Percentiles rank a stretch among this genome's conserved stretches.
Evolutionary conservation across 2,113 vertebrate species (phyloP).

Genomic region (Ammodytes dubius): DNA sequence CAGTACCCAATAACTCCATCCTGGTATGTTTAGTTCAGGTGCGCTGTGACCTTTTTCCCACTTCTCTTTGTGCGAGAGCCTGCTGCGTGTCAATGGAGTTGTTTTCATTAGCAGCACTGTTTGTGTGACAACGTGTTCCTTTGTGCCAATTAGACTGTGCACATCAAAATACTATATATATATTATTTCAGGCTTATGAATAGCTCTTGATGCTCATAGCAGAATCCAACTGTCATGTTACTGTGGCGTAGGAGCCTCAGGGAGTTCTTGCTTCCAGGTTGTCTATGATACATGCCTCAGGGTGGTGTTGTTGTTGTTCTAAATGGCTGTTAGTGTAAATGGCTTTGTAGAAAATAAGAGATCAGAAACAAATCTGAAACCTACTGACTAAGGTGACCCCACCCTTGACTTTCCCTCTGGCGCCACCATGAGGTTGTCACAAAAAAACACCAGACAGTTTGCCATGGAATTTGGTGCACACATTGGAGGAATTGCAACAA

Average conservation of each 20-base stretch:
- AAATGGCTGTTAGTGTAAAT: constrained; percentile 23
- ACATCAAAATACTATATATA: background rate
- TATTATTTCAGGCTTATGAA: background rate
- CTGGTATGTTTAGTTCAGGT: constrained; percentile 23
- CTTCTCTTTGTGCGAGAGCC: background rate
- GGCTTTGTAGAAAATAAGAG: no score
- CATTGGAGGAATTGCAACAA: background rate
- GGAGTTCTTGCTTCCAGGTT: constrained; percentile 31
- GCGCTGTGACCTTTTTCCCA: constrained; percentile 17
- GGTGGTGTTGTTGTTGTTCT: constrained; percentile 11
- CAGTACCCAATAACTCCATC: constrained; percentile 19
- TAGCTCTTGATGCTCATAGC: constrained; percentile 3
- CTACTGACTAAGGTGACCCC: background rate
- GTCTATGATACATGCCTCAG: constrained; percentile 26
- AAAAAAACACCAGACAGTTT: background rate
- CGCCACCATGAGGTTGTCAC: background rate
- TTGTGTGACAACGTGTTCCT: background rate
- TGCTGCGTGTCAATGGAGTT: constrained; percentile 3
- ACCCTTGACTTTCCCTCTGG: background rate
- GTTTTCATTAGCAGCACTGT: background rate
- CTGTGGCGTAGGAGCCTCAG: background rate
- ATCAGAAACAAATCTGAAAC: background rate
- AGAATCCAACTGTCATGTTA: constrained; percentile 4
- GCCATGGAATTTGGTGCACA: background rate
- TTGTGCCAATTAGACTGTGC: background rate